phyloP scores from a whole-genome alignment of 2,888 invertebrate species.

The Dasysyrphus tricinctus region DNA sequence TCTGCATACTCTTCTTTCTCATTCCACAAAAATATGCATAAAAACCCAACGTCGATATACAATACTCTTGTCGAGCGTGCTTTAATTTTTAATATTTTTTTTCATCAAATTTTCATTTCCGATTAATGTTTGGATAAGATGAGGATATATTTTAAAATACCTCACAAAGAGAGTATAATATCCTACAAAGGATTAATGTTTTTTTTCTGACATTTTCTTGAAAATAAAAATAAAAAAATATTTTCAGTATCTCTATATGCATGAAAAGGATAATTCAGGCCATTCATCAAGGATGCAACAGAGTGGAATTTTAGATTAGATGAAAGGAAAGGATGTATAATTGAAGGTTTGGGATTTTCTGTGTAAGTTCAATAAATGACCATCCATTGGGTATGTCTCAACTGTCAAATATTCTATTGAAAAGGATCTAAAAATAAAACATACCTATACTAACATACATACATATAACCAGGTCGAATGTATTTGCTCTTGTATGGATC shows the following conservation, averaged over 20 bases:
- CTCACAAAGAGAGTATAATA: background rate
- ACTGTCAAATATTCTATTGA: background rate
- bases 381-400: background rate
- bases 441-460: too few species aligned
- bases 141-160: background rate
- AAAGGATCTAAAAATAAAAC: background rate
- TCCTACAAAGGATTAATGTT: background rate
- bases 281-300: conserved; percentile 19
- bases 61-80: background rate
- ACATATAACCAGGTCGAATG: background rate
- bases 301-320: background rate
- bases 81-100: background rate
- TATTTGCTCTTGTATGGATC: too few species aligned
- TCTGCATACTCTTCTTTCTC: too few species aligned
- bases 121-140: background rate
- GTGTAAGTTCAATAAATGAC: background rate
- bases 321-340: background rate
- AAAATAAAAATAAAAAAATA: background rate
- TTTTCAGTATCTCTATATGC: background rate
- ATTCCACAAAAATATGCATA: background rate
- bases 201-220: background rate
- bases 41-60: background rate
- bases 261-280: conserved; percentile 9
- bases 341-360: background rate
- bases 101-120: background rate